Evolutionary conservation across 2,888 invertebrate genomes (phyloP).

Genomic region (Sarcophaga variegata): DNA sequence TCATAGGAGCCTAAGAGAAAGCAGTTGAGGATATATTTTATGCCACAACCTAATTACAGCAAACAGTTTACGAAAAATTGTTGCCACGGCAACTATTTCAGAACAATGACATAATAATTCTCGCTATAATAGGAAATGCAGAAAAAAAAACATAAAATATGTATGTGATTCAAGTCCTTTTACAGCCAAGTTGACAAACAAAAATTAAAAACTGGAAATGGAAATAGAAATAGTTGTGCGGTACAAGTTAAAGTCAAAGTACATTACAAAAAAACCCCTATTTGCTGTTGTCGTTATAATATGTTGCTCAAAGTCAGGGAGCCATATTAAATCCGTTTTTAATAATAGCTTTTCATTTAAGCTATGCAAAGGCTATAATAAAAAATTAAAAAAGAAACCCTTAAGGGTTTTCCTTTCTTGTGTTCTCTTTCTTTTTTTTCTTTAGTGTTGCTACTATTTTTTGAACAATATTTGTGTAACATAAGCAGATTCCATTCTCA

Average conservation of each 20-base stretch:
- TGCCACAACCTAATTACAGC: neutral
- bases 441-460: neutral
- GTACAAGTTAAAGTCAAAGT: neutral
- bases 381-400: constrained; percentile 1
- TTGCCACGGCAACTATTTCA: neutral
- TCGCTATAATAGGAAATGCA: neutral
- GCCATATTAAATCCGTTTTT: constrained; percentile 34
- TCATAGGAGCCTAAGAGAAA: too few relatives aligned
- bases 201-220: neutral
- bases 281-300: neutral
- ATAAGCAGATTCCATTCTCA: constrained; percentile 35
- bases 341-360: constrained; percentile 3
- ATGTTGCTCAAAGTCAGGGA: constrained; percentile 3
- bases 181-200: constrained; percentile 10
- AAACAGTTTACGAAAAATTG: neutral
- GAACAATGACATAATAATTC: constrained; percentile 25
- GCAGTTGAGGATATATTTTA: neutral
- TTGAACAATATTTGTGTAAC: neutral
- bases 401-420: neutral
- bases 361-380: neutral
- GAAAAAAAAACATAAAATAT: neutral
- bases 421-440: neutral
- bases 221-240: neutral
- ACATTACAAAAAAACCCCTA: neutral
- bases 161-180: neutral